These are phyloP conservation scores for Odocoileus hemionus DNA, from an alignment of 2,113 vertebrate genomes.

Conservation along the genomic window DNA sequence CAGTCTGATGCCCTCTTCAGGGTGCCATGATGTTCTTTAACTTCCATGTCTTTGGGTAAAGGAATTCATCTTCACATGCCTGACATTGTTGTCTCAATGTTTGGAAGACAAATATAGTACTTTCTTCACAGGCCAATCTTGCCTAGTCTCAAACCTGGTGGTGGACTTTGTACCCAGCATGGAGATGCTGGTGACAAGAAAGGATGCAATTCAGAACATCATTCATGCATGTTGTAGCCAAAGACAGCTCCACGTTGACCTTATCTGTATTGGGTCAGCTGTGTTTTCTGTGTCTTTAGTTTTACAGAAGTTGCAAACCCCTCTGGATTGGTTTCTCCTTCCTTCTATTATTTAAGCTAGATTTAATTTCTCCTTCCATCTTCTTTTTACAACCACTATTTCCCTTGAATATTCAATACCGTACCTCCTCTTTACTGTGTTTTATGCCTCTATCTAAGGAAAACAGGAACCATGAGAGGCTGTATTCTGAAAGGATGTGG, in stretches of 20 bases:
- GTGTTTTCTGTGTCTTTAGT: not conserved
- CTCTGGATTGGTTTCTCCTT: not conserved
- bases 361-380: not conserved
- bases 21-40: not conserved
- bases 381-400: slow-evolving; percentile 16
- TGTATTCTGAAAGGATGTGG: slow-evolving; percentile 20
- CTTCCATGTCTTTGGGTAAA: not conserved
- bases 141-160: not conserved
- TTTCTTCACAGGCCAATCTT: not conserved
- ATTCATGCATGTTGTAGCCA: not conserved
- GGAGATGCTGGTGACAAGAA: not conserved
- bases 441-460: not conserved
- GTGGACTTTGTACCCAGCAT: not conserved
- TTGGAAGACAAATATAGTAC: not conserved
- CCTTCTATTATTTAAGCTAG: slow-evolving; percentile 1
- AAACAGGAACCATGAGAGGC: not conserved
- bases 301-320: not conserved
- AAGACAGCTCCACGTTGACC: not conserved
- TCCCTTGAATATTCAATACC: not conserved
- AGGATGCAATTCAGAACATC: not conserved
- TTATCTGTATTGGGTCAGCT: not conserved
- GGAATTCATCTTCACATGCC: not conserved
- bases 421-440: not conserved
- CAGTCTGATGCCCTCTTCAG: not conserved
- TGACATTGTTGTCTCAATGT: not conserved